These are phyloP conservation scores for Eubucco bourcierii DNA, from an alignment of 2,113 vertebrate species.

Conservation along the genomic window DNA sequence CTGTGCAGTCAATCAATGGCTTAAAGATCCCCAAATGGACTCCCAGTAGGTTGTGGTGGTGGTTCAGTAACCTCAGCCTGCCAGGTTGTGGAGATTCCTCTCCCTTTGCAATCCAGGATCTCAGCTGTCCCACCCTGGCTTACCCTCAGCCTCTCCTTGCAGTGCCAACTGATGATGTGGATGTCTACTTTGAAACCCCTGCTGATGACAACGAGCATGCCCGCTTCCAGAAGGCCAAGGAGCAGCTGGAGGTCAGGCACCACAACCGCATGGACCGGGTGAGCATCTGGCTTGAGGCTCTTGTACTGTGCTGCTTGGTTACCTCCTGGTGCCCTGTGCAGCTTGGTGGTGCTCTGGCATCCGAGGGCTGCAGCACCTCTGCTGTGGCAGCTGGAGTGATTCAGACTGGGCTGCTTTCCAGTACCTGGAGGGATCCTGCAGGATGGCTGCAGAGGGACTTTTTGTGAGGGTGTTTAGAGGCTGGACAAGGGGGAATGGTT, in stretches of 20 bases:
- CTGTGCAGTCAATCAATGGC: neutral
- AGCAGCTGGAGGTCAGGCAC: slow-evolving; percentile 95
- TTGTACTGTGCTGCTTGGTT: fast-evolving
- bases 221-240: slow-evolving; percentile 96
- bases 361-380: too few relatives aligned
- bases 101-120: neutral
- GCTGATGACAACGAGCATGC: slow-evolving; percentile 95
- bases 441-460: too few relatives aligned
- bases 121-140: neutral
- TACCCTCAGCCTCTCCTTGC: neutral
- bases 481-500: too few relatives aligned
- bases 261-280: slow-evolving; percentile 96
- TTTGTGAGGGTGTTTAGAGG: too few relatives aligned
- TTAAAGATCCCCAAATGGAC: neutral
- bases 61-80: neutral
- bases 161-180: slow-evolving; percentile 92
- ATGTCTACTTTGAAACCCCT: slow-evolving; percentile 96
- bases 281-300: neutral
- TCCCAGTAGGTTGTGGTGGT: neutral
- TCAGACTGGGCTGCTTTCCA: too few relatives aligned
- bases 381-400: too few relatives aligned
- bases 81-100: neutral
- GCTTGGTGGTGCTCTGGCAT: too few relatives aligned
- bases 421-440: too few relatives aligned
- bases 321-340: neutral